Percentiles rank a stretch among this genome's conserved stretches.
phyloP scores from a whole-genome alignment of 2,113 vertebrate species.

The Pterocles burchelli region DNA sequence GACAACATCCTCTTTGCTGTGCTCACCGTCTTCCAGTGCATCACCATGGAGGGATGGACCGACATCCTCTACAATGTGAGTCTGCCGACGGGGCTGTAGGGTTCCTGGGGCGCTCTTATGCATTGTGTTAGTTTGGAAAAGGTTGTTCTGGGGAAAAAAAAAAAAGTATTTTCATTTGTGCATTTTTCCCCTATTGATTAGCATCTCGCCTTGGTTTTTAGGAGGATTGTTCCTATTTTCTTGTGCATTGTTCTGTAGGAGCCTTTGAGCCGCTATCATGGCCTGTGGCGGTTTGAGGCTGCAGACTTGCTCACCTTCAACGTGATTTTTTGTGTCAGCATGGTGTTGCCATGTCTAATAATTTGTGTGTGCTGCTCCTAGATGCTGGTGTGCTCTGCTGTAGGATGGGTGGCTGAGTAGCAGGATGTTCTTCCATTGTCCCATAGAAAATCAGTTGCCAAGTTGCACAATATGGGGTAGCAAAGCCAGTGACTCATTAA shows the following conservation, averaged over 20 bases:
- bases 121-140: neutral
- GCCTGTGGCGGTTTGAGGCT: neutral
- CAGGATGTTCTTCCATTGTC: neutral
- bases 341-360: neutral
- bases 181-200: neutral
- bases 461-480: too few relatives aligned
- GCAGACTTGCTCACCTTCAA: neutral
- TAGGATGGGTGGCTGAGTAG: neutral
- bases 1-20: constrained; percentile 97
- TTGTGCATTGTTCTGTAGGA: neutral
- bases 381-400: neutral
- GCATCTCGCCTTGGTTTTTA: neutral
- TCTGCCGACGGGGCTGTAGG: neutral
- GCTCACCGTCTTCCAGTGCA: constrained; percentile 97
- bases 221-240: neutral
- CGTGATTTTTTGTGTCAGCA: neutral
- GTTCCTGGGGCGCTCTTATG: neutral
- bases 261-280: neutral
- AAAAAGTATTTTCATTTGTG: accelerated
- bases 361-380: neutral
- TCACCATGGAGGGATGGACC: constrained; percentile 99
- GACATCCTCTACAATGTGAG: constrained; percentile 97
- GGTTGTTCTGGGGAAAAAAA: neutral
- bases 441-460: neutral
- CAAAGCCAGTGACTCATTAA: neutral